Conservation (phyloP, 2,888 invertebrate species). For the Apodemia mormo region DNA sequence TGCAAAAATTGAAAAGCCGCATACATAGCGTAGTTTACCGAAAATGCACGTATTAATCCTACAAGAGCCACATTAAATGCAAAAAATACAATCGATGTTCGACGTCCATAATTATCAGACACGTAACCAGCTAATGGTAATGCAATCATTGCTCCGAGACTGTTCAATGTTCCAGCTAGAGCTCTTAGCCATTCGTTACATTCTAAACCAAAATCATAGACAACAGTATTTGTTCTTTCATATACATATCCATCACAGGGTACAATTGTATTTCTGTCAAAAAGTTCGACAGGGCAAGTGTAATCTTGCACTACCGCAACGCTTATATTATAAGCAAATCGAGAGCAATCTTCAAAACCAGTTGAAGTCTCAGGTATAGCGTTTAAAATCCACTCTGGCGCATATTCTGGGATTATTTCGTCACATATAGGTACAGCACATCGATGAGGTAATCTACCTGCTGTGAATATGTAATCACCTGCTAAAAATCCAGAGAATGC, state of each 20-base stretch:
- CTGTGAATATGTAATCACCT: constrained; percentile 68
- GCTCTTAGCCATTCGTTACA: constrained; percentile 86
- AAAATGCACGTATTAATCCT: constrained; percentile 66
- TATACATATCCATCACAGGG: constrained; percentile 63
- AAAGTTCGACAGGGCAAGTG: constrained; percentile 54
- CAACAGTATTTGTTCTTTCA: constrained; percentile 62
- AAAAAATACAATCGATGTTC: constrained; percentile 64
- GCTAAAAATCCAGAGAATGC: constrained; percentile 64
- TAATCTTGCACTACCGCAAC: constrained; percentile 36
- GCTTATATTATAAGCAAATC: constrained; percentile 50
- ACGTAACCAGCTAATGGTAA: constrained; percentile 85
- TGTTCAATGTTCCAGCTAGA: constrained; percentile 88
- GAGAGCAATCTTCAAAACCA: constrained; percentile 62
- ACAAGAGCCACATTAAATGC: constrained; percentile 64
- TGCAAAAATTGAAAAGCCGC: constrained; percentile 64
- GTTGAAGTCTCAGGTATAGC: constrained; percentile 57
- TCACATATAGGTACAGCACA: constrained; percentile 65
- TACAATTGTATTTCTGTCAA: constrained; percentile 53
- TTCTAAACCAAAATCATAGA: constrained; percentile 68
- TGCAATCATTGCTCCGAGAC: constrained; percentile 86
- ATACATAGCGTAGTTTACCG: constrained; percentile 70
- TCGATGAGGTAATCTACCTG: constrained; percentile 60
- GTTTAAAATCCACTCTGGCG: constrained; percentile 59
- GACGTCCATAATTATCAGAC: constrained; percentile 83
- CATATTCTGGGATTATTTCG: constrained; percentile 50